Evolutionary conservation across 2,113 vertebrate genomes (phyloP).

Genomic region (Dicrurus megarhynchus): DNA sequence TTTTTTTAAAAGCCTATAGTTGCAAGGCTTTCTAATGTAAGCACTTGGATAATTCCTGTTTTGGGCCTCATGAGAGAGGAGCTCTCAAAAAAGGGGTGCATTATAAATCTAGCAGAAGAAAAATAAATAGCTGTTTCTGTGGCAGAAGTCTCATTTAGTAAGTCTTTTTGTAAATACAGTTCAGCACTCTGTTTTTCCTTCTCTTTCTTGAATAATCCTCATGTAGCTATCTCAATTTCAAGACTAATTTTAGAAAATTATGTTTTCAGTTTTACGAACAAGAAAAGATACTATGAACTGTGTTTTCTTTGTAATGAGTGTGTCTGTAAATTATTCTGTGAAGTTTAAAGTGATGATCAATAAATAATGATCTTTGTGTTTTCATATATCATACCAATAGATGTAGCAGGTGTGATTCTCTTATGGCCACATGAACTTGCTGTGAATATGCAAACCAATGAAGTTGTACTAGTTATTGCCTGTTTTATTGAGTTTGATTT

Average conservation of each 20-base stretch:
- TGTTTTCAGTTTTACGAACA: neutral
- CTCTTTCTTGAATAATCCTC: neutral
- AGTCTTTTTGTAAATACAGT: neutral
- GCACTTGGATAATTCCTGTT: neutral
- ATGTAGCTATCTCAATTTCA: accelerated
- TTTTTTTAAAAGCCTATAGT: neutral
- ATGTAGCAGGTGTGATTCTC: neutral
- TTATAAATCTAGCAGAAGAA: neutral
- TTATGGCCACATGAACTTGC: neutral
- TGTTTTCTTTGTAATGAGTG: neutral
- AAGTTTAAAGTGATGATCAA: neutral
- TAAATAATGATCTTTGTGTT: neutral
- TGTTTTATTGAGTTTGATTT: neutral
- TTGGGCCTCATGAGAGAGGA: neutral
- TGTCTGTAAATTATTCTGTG: neutral
- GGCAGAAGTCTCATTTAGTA: neutral
- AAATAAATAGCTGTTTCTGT: neutral
- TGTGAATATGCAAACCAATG: neutral
- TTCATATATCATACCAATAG: neutral
- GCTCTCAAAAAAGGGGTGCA: neutral
- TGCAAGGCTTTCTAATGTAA: neutral
- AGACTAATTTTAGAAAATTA: neutral
- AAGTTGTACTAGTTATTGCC: neutral
- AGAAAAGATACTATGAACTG: neutral
- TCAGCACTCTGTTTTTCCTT: neutral